Base-by-base conservation (phyloP, 2,888 invertebrate genomes). In the Buathra laborator region DNA sequence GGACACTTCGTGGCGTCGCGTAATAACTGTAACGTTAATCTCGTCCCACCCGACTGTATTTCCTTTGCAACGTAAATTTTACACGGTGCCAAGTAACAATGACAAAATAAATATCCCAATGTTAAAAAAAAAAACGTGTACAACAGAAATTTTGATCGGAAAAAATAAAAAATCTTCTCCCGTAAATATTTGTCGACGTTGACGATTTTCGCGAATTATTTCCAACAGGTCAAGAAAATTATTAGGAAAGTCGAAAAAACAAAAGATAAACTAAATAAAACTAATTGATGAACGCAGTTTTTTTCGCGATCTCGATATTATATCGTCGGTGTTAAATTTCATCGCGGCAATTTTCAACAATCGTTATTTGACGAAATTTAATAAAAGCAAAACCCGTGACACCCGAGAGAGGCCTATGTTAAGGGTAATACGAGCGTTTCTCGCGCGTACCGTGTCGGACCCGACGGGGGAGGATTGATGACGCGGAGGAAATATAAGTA, bases 21-120 rank as follows among this genome's bases (percentile, higher is more conserved):
- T 46, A 44, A 68, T 74, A 68, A n/a, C 56, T 59, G 62, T 48
- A 77, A 32, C 62, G 71, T 44, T 71, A 71, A 32, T 72, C 66
- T 59, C 72, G 67, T 32, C 37, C 24, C 56, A 70, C 44, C 19
- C 71, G n/a, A 19, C 24, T 19, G 44, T 75, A 64, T 29, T 43
- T 24, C 70, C 59, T 71, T 68, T 37, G 62, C 83, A 79, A 24
- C 84, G 84, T 84, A 83, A 44, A 83, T 80, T 85, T 86, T 82
- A 80, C 87, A 90, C 87, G 90, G 92, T 92, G 92, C 92, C 92
- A 92, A 75, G 66, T 66, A 83, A 72, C 48, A 43, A 79, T 24
- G 16, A 29, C 6, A 74, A 68, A 81, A 81, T 10, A 66, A 29
- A 62, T 71, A 66, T 29, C 37, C 24, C 24, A 24, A 24, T 24